These are phyloP conservation scores for Drosophila quadrilineata DNA, from an alignment of 1,140 invertebrate genomes.

Conservation along the genomic window DNA sequence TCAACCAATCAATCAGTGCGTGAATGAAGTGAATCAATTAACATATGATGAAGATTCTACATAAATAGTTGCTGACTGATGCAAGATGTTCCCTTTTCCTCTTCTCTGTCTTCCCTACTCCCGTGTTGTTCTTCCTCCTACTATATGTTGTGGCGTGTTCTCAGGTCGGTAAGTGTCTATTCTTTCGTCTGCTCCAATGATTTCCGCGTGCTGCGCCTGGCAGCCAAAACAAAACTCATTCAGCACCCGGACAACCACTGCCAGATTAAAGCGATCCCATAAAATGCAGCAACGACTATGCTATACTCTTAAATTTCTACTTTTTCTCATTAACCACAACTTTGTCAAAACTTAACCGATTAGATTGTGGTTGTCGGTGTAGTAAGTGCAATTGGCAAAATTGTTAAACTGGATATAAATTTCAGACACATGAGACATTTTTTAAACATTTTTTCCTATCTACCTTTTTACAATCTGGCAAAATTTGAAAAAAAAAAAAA, in stretches of 20 bases:
- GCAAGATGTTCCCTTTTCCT: conserved; percentile 6
- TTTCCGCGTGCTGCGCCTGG: conserved; percentile 62
- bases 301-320: background rate
- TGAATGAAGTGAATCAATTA: conserved; percentile 35
- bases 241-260: conserved; percentile 2
- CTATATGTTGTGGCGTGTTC: conserved; percentile 31
- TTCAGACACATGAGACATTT: too few relatives aligned
- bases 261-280: background rate
- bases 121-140: conserved; percentile 3
- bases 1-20: conserved; percentile 37
- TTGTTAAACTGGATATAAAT: too few relatives aligned
- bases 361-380: too few relatives aligned
- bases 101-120: conserved; percentile 2
- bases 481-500: too few relatives aligned
- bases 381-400: too few relatives aligned
- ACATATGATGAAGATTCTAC: background rate
- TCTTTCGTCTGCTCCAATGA: conserved; percentile 12
- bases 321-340: too few relatives aligned
- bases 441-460: too few relatives aligned
- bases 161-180: background rate
- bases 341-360: too few relatives aligned
- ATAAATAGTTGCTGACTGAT: conserved; percentile 11
- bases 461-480: too few relatives aligned
- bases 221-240: conserved; percentile 21
- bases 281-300: background rate